Conservation (phyloP, 2,797 vertebrate genomes). For the Meda fulgida region DNA sequence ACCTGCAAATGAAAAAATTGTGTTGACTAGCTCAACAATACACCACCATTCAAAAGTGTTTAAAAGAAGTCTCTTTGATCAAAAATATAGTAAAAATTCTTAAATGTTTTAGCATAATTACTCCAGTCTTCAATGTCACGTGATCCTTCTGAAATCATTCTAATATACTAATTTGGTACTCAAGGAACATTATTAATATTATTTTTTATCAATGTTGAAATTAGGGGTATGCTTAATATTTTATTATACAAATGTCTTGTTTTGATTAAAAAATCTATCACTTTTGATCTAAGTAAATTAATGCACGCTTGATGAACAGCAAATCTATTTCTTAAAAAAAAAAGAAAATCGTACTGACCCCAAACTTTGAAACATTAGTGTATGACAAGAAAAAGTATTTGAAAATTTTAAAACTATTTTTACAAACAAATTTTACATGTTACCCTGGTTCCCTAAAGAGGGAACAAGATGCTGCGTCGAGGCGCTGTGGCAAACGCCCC, state of each 20-base stretch:
- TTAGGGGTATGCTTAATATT: not conserved
- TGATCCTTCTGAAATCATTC: not conserved
- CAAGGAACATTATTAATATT: too few relatives aligned
- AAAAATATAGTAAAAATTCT: too few relatives aligned
- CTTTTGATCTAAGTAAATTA: not conserved
- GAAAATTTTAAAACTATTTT: too few relatives aligned
- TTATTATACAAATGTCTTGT: too few relatives aligned
- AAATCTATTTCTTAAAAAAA: too few relatives aligned
- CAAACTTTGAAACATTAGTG: not conserved
- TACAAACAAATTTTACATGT: too few relatives aligned
- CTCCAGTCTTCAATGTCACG: not conserved
- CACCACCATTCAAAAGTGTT: not conserved
- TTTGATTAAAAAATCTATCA: too few relatives aligned
- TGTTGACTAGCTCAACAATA: not conserved
- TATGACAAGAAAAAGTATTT: not conserved
- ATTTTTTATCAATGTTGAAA: not conserved
- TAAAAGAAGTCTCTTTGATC: not conserved
- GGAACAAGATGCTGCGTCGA: too few relatives aligned
- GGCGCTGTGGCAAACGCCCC: too few relatives aligned
- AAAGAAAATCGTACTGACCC: too few relatives aligned
- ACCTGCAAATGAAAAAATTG: not conserved
- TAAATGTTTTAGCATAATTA: not conserved
- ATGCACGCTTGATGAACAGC: not conserved
- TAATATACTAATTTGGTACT: not conserved
- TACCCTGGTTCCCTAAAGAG: too few relatives aligned